A percentile compares a stretch with the other conserved stretches of the same genome.
Conservation (phyloP, 2,113 vertebrate genomes). For the Petrocephalus microphthalmus region DNA sequence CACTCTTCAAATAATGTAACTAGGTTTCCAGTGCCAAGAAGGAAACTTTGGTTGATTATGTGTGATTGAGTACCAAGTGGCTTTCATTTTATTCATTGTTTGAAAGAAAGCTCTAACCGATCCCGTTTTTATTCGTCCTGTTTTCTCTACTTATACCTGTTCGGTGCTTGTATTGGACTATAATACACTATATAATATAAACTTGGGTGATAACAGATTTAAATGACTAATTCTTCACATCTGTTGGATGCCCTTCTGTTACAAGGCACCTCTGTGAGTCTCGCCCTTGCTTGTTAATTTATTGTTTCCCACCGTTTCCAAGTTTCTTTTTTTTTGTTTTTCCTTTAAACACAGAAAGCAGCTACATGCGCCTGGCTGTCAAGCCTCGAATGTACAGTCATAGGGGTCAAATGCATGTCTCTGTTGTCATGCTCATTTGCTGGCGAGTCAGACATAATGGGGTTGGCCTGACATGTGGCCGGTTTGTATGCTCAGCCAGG, state of each 20-base stretch:
- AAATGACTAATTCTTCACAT: not conserved
- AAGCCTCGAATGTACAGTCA: not conserved
- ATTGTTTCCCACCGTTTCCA: not conserved
- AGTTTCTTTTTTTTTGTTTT: not conserved
- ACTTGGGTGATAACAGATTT: not conserved
- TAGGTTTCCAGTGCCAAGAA: not conserved
- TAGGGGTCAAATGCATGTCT: not conserved
- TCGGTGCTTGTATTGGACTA: not conserved
- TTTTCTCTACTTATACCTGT: not conserved
- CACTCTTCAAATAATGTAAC: not conserved
- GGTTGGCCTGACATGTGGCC: not conserved
- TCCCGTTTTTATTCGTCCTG: not conserved
- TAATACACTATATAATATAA: not conserved
- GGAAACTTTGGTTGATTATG: not conserved
- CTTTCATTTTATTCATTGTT: not conserved
- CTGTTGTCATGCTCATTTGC: not conserved
- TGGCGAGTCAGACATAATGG: not conserved
- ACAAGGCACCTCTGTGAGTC: not conserved
- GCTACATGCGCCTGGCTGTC: not conserved
- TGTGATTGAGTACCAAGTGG: not conserved
- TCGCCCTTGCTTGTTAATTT: not conserved
- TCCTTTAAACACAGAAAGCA: not conserved
- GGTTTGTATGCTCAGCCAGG: not conserved
- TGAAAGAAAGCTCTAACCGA: not conserved
- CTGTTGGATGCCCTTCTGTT: not conserved